Conservation (phyloP, 2,797 vertebrate species). For the Anabacerthia variegaticeps region DNA sequence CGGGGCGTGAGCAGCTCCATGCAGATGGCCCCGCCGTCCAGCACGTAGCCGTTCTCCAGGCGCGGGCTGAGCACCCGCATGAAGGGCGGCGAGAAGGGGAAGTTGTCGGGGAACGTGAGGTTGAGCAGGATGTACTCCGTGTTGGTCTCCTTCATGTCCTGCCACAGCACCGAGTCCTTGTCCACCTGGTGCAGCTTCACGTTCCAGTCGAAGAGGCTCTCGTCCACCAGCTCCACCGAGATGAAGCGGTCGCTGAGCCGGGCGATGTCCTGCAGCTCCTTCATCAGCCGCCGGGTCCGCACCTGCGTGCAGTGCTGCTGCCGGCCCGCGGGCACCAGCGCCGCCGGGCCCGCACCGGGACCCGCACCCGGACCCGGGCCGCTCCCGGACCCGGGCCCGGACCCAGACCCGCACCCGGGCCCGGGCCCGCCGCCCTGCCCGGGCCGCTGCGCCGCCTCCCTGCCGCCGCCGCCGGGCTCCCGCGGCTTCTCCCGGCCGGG, state of each 20-base stretch:
- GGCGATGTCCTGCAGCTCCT: slow-evolving; percentile 98
- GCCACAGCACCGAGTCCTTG: slow-evolving; percentile 99
- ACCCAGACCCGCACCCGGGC: not conserved
- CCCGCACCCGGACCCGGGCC: not conserved
- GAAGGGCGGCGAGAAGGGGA: slow-evolving; percentile 98
- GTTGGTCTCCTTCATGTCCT: slow-evolving; percentile 99
- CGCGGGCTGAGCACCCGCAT: slow-evolving; percentile 98
- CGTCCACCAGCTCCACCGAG: slow-evolving; percentile 98
- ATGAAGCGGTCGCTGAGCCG: slow-evolving; percentile 98
- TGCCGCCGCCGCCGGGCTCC: slow-evolving; percentile 37
- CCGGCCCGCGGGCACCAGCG: slow-evolving; percentile 82
- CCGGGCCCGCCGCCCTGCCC: not conserved
- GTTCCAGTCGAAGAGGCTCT: slow-evolving; percentile 99
- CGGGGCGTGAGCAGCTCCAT: slow-evolving; percentile 99
- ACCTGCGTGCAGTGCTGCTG: slow-evolving; percentile 98
- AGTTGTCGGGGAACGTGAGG: slow-evolving; percentile 99
- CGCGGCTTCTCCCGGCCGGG: slow-evolving; percentile 75
- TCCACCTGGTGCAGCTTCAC: slow-evolving; percentile 99
- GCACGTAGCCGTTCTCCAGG: slow-evolving; percentile 98
- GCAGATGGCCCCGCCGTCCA: slow-evolving; percentile 98
- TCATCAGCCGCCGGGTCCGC: slow-evolving; percentile 96
- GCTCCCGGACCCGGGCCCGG: not conserved
- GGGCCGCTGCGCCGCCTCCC: slow-evolving; percentile 11
- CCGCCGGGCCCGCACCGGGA: slow-evolving; percentile 27
- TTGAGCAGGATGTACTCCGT: slow-evolving; percentile 98